phyloP scores from a whole-genome alignment of 1,140 invertebrate genomes.

The Pantala flavescens region DNA sequence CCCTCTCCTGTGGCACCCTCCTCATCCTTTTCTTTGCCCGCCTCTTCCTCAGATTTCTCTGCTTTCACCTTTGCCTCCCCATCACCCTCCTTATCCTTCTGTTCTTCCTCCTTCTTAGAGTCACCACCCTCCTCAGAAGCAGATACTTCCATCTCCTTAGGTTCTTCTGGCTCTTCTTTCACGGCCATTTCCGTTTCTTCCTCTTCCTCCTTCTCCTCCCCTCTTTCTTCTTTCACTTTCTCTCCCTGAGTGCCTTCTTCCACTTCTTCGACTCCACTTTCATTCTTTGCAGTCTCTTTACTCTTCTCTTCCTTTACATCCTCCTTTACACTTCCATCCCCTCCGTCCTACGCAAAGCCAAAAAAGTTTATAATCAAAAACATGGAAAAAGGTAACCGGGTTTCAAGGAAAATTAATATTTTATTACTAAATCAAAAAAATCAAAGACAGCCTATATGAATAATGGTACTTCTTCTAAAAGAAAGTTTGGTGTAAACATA shows the following conservation, averaged over 20 bases:
- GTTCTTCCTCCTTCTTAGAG: slow-evolving; percentile 40
- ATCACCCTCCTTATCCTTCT: slow-evolving; percentile 37
- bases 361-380: slow-evolving; percentile 25
- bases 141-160: slow-evolving; percentile 28
- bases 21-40: slow-evolving; percentile 21
- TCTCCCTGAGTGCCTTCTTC: slow-evolving; percentile 23
- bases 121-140: slow-evolving; percentile 26
- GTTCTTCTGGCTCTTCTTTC: slow-evolving; percentile 20
- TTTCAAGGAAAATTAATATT: too few species aligned
- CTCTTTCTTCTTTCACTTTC: slow-evolving; percentile 27
- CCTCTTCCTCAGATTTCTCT: slow-evolving; percentile 17
- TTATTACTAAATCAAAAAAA: too few species aligned
- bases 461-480: too few species aligned
- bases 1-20: slow-evolving; percentile 20
- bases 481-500: too few species aligned
- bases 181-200: slow-evolving; percentile 32
- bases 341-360: slow-evolving; percentile 24
- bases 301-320: slow-evolving; percentile 26
- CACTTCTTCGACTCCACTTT: slow-evolving; percentile 25
- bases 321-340: slow-evolving; percentile 28
- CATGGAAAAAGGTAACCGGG: too few species aligned
- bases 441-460: too few species aligned
- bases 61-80: slow-evolving; percentile 21
- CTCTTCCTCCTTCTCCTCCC: slow-evolving; percentile 24
- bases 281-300: slow-evolving; percentile 26